Evolutionary conservation across 2,113 vertebrate species (phyloP).

Genomic region (Nothobranchius kuhntae): DNA sequence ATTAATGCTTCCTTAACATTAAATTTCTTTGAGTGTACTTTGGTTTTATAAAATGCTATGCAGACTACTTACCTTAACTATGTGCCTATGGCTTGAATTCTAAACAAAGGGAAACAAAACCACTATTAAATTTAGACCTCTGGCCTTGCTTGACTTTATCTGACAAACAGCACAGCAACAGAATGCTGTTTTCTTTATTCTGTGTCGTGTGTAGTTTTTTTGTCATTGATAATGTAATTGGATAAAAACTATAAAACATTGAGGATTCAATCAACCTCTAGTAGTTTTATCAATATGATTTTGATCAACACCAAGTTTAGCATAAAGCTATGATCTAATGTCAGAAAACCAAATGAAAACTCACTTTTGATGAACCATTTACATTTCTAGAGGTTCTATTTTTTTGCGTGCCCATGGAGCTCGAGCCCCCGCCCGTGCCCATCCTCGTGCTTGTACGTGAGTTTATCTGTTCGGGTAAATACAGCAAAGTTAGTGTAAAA

Average conservation of each 20-base stretch:
- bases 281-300: too few relatives aligned
- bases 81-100: not conserved
- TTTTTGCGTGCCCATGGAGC: not conserved
- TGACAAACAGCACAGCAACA: not conserved
- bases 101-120: constrained; percentile 14
- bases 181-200: not conserved
- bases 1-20: too few relatives aligned
- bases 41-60: not conserved
- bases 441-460: not conserved
- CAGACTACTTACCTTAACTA: constrained; percentile 35
- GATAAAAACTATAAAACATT: too few relatives aligned
- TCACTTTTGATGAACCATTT: not conserved
- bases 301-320: too few relatives aligned
- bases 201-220: too few relatives aligned
- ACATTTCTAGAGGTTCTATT: not conserved
- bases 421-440: not conserved
- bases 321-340: too few relatives aligned
- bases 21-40: too few relatives aligned
- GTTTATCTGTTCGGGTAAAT: not conserved
- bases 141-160: not conserved
- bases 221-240: too few relatives aligned
- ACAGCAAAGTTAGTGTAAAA: not conserved
- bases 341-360: too few relatives aligned
- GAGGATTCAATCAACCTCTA: too few relatives aligned
- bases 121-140: not conserved